These are phyloP conservation scores for Papilio demoleus DNA, from an alignment of 2,888 invertebrate species.

Conservation along the genomic window DNA sequence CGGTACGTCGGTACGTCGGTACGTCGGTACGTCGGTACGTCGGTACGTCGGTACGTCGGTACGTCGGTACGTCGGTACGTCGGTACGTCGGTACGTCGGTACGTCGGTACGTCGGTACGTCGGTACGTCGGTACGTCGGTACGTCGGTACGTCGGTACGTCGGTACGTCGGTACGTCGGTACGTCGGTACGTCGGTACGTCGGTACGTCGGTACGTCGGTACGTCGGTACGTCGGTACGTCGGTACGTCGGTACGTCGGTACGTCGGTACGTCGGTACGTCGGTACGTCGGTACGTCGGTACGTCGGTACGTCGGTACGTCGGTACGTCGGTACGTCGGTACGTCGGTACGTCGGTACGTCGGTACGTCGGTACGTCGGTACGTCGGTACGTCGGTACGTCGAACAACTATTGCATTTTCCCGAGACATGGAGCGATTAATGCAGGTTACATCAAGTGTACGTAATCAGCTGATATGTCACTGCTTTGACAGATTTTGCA, in stretches of 20 bases:
- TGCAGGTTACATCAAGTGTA: slow-evolving; percentile 11
- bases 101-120: slow-evolving; percentile 47
- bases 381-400: slow-evolving; percentile 35
- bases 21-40: slow-evolving; percentile 40
- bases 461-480: slow-evolving; percentile 10
- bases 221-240: slow-evolving; percentile 47
- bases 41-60: slow-evolving; percentile 45
- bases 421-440: slow-evolving; percentile 11
- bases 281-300: slow-evolving; percentile 45
- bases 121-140: slow-evolving; percentile 44
- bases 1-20: slow-evolving; percentile 44
- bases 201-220: slow-evolving; percentile 47
- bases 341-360: slow-evolving; percentile 47
- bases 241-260: slow-evolving; percentile 44
- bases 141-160: slow-evolving; percentile 40
- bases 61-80: slow-evolving; percentile 47
- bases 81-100: slow-evolving; percentile 47
- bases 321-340: slow-evolving; percentile 47
- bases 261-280: slow-evolving; percentile 40
- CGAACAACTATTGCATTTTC: slow-evolving; percentile 1
- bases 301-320: slow-evolving; percentile 47
- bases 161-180: slow-evolving; percentile 45
- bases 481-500: slow-evolving; percentile 3
- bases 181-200: slow-evolving; percentile 47
- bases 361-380: slow-evolving; percentile 44